phyloP scores from a whole-genome alignment of 2,113 vertebrate species.

The Scophthalmus maximus region DNA sequence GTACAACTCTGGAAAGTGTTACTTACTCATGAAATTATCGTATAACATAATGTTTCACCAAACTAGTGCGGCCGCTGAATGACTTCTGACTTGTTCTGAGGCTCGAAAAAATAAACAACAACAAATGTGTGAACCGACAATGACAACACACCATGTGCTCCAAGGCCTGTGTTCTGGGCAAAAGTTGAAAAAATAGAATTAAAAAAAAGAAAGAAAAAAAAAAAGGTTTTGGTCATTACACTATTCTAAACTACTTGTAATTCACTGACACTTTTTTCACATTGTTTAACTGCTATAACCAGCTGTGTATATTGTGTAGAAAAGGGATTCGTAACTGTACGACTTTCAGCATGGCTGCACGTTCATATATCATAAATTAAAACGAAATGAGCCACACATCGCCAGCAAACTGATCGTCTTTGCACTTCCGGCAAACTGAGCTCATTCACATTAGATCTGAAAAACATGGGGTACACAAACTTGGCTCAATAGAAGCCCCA shows the following conservation, averaged over 20 bases:
- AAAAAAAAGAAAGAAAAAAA: too few relatives aligned
- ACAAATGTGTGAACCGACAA: not conserved
- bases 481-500: slow-evolving; percentile 10
- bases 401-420: not conserved
- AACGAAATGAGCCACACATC: slow-evolving; percentile 10
- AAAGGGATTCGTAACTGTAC: too few relatives aligned
- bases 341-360: not conserved
- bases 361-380: slow-evolving; percentile 11
- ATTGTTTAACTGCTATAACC: too few relatives aligned
- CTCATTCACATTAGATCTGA: slow-evolving; percentile 10
- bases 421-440: slow-evolving; percentile 9
- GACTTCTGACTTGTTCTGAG: slow-evolving; percentile 48
- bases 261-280: too few relatives aligned
- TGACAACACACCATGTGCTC: not conserved
- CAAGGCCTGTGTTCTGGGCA: not conserved
- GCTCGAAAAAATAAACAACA: slow-evolving; percentile 17
- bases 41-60: slow-evolving; percentile 27
- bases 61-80: slow-evolving; percentile 12
- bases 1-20: slow-evolving; percentile 34
- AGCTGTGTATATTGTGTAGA: too few relatives aligned
- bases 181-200: too few relatives aligned
- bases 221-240: too few relatives aligned
- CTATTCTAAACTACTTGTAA: not conserved
- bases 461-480: slow-evolving; percentile 12
- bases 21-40: slow-evolving; percentile 54